Evolutionary conservation across 1,140 invertebrate genomes (phyloP).

Genomic region (Calliphora vicina): DNA sequence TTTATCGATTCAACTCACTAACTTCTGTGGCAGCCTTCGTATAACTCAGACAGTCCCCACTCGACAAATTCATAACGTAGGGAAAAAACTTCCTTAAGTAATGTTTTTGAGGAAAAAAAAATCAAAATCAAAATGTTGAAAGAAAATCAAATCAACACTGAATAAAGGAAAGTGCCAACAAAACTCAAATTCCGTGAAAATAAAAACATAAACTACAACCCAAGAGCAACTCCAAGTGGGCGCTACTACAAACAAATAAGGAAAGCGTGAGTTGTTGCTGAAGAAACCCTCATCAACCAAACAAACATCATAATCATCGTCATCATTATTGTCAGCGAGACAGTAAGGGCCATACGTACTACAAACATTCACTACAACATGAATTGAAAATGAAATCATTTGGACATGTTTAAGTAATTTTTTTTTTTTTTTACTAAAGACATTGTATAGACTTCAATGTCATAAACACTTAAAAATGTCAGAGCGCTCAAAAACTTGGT

Average conservation of each 20-base stretch:
- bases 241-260: constrained; percentile 6
- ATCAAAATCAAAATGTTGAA: neutral
- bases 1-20: too few species aligned
- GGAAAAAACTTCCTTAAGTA: neutral
- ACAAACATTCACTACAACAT: neutral
- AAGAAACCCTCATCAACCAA: constrained; percentile 15
- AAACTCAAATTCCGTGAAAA: neutral
- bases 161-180: constrained; percentile 1
- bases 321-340: neutral
- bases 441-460: constrained; percentile 31
- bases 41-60: neutral
- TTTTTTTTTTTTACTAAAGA: constrained; percentile 25
- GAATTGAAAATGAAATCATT: constrained; percentile 29
- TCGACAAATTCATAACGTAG: neutral
- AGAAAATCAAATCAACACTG: neutral
- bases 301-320: neutral
- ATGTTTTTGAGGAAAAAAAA: neutral
- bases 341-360: neutral
- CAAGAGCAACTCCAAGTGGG: neutral
- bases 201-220: neutral
- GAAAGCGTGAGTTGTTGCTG: too few species aligned
- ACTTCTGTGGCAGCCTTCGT: neutral
- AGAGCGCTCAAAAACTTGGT: neutral
- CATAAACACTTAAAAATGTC: constrained; percentile 31
- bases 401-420: constrained; percentile 34